Base-by-base conservation (phyloP, 2,113 vertebrate species). In the Hippopotamus amphibius region DNA sequence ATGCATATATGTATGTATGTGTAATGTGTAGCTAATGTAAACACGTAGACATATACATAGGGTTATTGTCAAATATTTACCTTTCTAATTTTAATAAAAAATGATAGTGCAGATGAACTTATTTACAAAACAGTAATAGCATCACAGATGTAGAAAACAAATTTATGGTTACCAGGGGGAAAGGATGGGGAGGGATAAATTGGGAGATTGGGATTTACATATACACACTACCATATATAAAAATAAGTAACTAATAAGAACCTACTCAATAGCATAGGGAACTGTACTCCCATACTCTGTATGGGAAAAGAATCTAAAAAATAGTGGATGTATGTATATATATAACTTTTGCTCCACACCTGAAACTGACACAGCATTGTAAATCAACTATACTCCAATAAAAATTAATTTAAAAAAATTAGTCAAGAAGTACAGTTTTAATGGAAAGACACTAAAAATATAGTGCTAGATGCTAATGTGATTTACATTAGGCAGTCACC, bases 81-180 rank as follows among this genome's bases (percentile, higher is more conserved):
- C 19, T 59, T 77, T 71, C 10, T 90, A 72, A 89, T 80, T 94
- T 83, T 55, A 91, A 53, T 46, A 48, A n/a, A 88, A 89, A 33
- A 59, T 53, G 26, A 10, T 76, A 15, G 28, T 76, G 33, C 72
- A 50, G 50, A 76, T 50, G 46, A 50, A 76, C 72, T 76, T 50
- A 76, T 16, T 76, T 76, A 76, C 48, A 50, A 76, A 76, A 50
- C 28, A 48, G 22, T 26, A 72, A 46, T 72, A 72, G 22, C 43
- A 22, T 72, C 71, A 72, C 24, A 72, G 41, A 72, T 72, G 13
- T 28, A 72, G 41, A 15, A 72, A 72, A 28, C 41, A 46, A 46
- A 72, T 6, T 72, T 72, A 72, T 46, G 41, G 41, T 72, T 72
- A 15, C 41, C 71, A 46, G 41, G 22, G 71, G 21, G 13, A 46